A percentile compares a stretch with the other conserved stretches of the same genome.
These are phyloP conservation scores for Cordylochernes scorpioides DNA, from an alignment of 2,888 invertebrate species.

Conservation along the genomic window DNA sequence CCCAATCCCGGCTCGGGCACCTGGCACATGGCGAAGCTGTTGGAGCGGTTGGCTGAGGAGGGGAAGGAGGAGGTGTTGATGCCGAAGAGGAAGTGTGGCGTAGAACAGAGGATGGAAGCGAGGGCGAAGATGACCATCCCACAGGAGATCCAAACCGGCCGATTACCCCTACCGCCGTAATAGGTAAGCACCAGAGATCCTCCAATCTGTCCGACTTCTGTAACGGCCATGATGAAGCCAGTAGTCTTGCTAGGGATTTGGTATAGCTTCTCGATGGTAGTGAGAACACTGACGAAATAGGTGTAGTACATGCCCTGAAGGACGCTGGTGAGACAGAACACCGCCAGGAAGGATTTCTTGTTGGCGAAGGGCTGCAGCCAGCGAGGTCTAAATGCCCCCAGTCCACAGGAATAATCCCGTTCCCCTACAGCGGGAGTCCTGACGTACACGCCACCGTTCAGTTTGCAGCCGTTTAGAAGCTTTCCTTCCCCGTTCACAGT, in stretches of 20 bases:
- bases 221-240: constrained; percentile 62
- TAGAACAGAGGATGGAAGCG: constrained; percentile 55
- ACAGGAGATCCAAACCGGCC: constrained; percentile 76
- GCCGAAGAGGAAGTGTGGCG: constrained; percentile 65
- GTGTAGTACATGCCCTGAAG: constrained; percentile 59
- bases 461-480: no score
- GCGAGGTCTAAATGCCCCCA: constrained; percentile 41
- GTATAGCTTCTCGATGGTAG: constrained; percentile 71
- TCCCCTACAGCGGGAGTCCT: no score
- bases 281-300: constrained; percentile 74
- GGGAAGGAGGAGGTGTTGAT: constrained; percentile 20
- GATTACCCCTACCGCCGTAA: constrained; percentile 65
- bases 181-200: constrained; percentile 64
- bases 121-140: constrained; percentile 67
- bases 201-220: constrained; percentile 74
- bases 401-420: constrained; percentile 32
- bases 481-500: no score
- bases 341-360: constrained; percentile 60
- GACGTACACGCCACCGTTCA: no score
- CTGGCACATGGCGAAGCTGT: not conserved
- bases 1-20: not conserved
- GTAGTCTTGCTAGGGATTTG: constrained; percentile 73
- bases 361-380: constrained; percentile 47
- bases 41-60: not conserved
- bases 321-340: constrained; percentile 30